These are phyloP conservation scores for Hirudinaria manillensis DNA, from an alignment of 2,888 invertebrate species.

Conservation along the genomic window DNA sequence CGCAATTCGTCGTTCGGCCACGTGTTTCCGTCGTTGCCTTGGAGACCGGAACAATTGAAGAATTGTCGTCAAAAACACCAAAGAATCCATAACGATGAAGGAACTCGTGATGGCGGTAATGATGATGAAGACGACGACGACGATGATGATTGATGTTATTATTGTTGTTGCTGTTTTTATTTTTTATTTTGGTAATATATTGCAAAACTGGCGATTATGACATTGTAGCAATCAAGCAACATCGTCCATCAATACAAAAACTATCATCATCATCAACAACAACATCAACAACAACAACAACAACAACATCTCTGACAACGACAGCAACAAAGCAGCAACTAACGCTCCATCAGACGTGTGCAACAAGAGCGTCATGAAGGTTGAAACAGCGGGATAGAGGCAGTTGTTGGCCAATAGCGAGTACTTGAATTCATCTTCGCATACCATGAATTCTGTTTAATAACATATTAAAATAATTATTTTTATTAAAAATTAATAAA, in stretches of 20 bases:
- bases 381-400: slow-evolving; percentile 93
- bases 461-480: too few species aligned
- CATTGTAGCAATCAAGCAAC: not conserved
- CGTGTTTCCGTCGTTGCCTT: too few species aligned
- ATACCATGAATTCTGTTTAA: slow-evolving; percentile 78
- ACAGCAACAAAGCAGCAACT: slow-evolving; percentile 55
- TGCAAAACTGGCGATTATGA: not conserved
- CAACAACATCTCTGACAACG: not conserved
- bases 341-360: slow-evolving; percentile 97
- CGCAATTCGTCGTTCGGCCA: too few species aligned
- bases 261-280: not conserved
- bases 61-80: too few species aligned
- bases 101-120: too few species aligned
- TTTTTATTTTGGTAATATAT: too few species aligned
- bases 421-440: slow-evolving; percentile 98
- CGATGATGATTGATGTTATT: too few species aligned
- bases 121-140: too few species aligned
- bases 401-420: slow-evolving; percentile 95
- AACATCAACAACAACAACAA: not conserved
- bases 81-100: too few species aligned
- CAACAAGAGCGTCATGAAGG: slow-evolving; percentile 84
- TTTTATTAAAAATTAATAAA: too few species aligned
- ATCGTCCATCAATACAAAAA: not conserved
- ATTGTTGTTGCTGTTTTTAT: too few species aligned
- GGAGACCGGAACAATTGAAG: too few species aligned